Conservation (phyloP, 2,113 vertebrate genomes). For the Muntiacus muntjak region DNA sequence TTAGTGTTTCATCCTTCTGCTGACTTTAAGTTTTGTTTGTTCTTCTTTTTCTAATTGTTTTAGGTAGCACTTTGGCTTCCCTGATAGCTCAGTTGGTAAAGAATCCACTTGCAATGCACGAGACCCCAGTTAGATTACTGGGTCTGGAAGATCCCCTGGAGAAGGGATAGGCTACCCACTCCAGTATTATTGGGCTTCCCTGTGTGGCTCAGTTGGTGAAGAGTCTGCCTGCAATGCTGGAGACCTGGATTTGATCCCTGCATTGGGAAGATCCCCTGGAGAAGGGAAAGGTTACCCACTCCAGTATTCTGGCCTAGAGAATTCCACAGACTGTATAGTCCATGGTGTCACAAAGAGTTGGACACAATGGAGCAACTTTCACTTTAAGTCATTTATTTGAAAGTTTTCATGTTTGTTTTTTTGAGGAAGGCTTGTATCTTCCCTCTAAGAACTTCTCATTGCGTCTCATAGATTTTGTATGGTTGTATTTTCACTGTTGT, state of each 20-base stretch:
- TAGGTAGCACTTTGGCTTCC: not conserved
- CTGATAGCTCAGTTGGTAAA: not conserved
- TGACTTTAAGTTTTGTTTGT: not conserved
- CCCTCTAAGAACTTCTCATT: not conserved
- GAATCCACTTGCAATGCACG: not conserved
- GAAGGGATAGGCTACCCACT: not conserved
- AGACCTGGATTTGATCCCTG: too few relatives aligned
- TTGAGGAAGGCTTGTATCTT: not conserved
- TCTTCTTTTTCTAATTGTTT: not conserved
- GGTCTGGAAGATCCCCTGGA: not conserved
- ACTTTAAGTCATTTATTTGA: not conserved
- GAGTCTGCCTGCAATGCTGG: too few relatives aligned
- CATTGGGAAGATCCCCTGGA: too few relatives aligned
- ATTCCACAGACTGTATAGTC: not conserved
- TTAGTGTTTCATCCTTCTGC: not conserved
- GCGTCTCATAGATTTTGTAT: not conserved
- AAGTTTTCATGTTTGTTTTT: not conserved
- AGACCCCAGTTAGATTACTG: not conserved
- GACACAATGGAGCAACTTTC: not conserved
- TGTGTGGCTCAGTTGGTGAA: too few relatives aligned
- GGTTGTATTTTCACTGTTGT: not conserved
- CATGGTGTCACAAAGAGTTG: not conserved
- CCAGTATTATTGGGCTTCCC: too few relatives aligned
- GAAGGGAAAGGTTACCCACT: not conserved
- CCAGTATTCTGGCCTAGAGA: not conserved